Evolutionary conservation across 2,113 vertebrate species (phyloP).

Genomic region (Daboia siamensis): DNA sequence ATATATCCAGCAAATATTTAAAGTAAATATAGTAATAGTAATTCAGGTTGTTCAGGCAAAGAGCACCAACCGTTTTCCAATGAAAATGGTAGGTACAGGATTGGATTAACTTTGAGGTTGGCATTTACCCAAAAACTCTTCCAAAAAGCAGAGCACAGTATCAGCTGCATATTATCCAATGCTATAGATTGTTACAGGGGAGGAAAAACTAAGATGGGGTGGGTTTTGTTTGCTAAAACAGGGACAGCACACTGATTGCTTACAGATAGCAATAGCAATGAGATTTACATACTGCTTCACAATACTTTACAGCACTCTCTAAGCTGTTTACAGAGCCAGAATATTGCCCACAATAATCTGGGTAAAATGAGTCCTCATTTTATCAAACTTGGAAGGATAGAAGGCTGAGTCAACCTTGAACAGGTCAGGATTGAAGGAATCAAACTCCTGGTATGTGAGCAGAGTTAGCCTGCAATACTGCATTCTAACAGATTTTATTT

Average conservation of each 20-base stretch:
- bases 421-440: neutral
- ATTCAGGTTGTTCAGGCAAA: neutral
- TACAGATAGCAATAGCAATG: neutral
- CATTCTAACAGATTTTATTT: too few species aligned
- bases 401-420: neutral
- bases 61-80: neutral
- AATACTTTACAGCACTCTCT: neutral
- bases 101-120: neutral
- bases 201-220: neutral
- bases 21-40: slow-evolving; percentile 42
- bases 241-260: neutral
- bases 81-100: neutral
- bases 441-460: neutral
- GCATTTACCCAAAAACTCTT: neutral
- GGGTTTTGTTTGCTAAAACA: neutral
- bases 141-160: neutral
- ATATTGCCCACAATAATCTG: neutral
- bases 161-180: neutral
- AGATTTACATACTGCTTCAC: neutral
- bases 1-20: slow-evolving; percentile 48
- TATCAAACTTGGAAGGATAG: neutral
- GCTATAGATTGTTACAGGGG: neutral
- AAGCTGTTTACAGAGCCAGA: neutral
- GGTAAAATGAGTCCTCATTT: neutral
- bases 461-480: too few species aligned